Evolutionary conservation across 2,113 vertebrate genomes (phyloP).

Genomic region (Hippocampus comes): DNA sequence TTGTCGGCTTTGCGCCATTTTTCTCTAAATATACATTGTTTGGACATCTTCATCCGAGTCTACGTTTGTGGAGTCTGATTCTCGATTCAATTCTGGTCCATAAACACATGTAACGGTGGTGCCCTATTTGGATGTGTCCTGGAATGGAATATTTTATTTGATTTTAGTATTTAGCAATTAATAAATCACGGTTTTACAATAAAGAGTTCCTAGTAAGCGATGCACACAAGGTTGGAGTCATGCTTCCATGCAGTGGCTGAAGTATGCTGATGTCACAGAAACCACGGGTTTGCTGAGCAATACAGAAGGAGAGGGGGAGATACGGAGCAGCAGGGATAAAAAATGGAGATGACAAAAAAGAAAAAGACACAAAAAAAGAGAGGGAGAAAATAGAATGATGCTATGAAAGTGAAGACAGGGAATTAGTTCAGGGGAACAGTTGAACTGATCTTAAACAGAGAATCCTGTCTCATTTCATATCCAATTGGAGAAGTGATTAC

Average conservation of each 20-base stretch:
- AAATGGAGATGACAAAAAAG: not conserved
- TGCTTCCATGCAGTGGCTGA: constrained; percentile 17
- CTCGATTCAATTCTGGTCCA: not conserved
- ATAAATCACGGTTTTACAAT: not conserved
- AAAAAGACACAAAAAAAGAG: not conserved
- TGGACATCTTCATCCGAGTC: too few relatives aligned
- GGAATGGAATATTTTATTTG: too few relatives aligned
- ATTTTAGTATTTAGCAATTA: not conserved
- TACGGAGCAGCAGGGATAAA: not conserved
- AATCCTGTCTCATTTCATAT: constrained; percentile 32
- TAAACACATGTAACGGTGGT: not conserved
- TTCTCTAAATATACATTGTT: too few relatives aligned
- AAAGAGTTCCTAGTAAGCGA: not conserved
- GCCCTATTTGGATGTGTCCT: not conserved
- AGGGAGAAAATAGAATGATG: not conserved
- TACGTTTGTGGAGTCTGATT: too few relatives aligned
- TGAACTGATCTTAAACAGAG: constrained; percentile 24
- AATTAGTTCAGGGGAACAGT: constrained; percentile 18
- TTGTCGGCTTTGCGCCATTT: too few relatives aligned
- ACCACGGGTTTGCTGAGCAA: constrained; percentile 15
- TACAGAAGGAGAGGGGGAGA: constrained; percentile 2
- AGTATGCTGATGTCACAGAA: constrained; percentile 26
- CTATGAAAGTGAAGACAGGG: constrained; percentile 22
- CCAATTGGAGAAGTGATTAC: constrained; percentile 53
- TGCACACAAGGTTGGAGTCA: not conserved